Evolutionary conservation across 1,140 invertebrate genomes (phyloP), one percentile per base, ranked within the genome.

Genomic region (Pogonognathellus flavescens): DNA sequence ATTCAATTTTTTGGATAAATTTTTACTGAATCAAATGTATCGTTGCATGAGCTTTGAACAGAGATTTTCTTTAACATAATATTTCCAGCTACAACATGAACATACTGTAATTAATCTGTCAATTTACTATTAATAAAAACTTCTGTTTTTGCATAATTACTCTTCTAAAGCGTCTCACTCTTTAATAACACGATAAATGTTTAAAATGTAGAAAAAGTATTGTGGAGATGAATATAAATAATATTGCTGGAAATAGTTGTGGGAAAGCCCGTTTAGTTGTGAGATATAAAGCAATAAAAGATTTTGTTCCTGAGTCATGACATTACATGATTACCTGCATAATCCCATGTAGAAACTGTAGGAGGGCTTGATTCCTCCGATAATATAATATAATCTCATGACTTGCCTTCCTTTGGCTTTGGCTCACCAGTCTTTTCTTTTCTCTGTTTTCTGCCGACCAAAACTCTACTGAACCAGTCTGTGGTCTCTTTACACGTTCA

Each of bases 321-420:
- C 70, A 76, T 76, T 50, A 31, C 31, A 76, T 76, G 70, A 76
- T 76, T 76, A 76, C 70, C 41, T 76, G 70, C 70, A 76, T 76
- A 76, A 76, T 50, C 14, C 70, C 4, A 7, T 50, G 70, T 76
- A 76, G 70, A 18, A n/a, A 9, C 70, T 49, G 25, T 50, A 41
- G 70, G 70, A 16, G 70, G 70, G 41, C 70, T 50, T n/a, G 70
- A 76, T 76, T n/a, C 16, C 14, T 14, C 70, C 14, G 66, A 72
- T 72, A 72, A 76, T 41, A 76, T 50, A 76, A 76, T 76, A 76
- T 76, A 76, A 76, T 76, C 70, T 31, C 25, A 76, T 76, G 70
- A 76, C 31, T 76, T 76, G 62, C 22, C 62, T 66, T 66, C 62
- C 62, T 25, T 25, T 66, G 20, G 62, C 31, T 41, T 41, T 41